A percentile compares a stretch with the other conserved stretches of the same genome.
phyloP scores from a whole-genome alignment of 2,113 vertebrate genomes.

The Vulpes ferrilata region DNA sequence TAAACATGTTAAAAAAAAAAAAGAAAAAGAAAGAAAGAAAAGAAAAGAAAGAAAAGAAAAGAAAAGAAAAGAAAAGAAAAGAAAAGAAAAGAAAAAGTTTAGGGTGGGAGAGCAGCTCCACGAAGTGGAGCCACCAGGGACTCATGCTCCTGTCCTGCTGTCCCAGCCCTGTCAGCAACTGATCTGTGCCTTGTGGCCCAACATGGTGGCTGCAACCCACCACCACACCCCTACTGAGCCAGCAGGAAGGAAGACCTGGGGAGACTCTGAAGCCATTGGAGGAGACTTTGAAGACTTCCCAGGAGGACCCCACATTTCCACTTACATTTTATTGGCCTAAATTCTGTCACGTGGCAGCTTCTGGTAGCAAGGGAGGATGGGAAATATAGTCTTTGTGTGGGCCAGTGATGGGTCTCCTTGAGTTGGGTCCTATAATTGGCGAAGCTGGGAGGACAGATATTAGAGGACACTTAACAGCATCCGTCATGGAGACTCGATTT shows the following conservation, averaged over 20 bases:
- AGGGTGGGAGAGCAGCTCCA: background rate
- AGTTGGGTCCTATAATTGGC: background rate
- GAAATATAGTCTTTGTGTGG: background rate
- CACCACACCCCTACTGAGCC: background rate
- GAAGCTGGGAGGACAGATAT: background rate
- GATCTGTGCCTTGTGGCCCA: background rate
- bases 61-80: background rate
- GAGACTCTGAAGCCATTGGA: background rate
- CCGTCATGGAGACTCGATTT: background rate
- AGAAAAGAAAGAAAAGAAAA: background rate
- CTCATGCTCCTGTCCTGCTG: background rate
- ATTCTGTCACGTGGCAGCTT: background rate
- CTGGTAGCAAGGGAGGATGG: background rate
- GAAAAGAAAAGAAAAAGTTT: background rate
- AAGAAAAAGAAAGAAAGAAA: background rate
- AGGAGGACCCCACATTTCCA: background rate
- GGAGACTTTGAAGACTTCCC: background rate
- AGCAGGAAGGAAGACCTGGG: background rate
- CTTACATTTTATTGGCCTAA: background rate
- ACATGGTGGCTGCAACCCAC: background rate
- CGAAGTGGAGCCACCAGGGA: background rate
- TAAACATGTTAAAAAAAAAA: background rate
- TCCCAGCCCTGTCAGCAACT: background rate
- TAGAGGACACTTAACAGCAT: background rate
- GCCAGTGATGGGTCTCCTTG: fast-evolving